Base-by-base conservation (phyloP, 2,797 vertebrate genomes). In the Valencia hispanica region DNA sequence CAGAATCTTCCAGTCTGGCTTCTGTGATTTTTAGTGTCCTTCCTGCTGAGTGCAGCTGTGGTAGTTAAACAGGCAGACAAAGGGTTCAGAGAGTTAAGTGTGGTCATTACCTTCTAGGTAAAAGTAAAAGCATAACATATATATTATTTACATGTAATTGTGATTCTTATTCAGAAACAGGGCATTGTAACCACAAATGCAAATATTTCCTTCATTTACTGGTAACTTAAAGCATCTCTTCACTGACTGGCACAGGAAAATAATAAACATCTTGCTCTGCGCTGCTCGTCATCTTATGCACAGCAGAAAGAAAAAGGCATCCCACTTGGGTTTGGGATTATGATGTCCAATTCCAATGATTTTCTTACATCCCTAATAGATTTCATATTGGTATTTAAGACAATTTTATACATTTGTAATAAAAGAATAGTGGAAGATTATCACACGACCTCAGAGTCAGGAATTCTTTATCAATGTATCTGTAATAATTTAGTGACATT, bases 11-110 rank as follows among this genome's bases (percentile, higher is more conserved):
- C 0, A 94, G 88, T 88, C 95, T 88, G 22, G 96, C 93, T 80
- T 91, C 94, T 79, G 91, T 93, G 85, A 99, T 92, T 59, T 96
- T 95, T 36, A 99, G 94, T 77, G 94, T 84, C 88, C 95, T 95
- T 74, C 98, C 97, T 51, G 95, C 96, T 22, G 96, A 96, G 89
- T 98, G 97, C 92, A 99, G 94, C 98, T 99, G 89, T 86, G 74
- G 75, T 47, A 82, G 84, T 90, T 80, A 81, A 10, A 91, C n/a
- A 86, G 25, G 63, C 5, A 70, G 22, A 82, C 30, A 69, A 36
- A 39, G n/a, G 25, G 10, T 25, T 20, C n/a, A 74, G 1, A 51
- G 0, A 61, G 66, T 15, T 74, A 14, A 76, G 50, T 59, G 12
- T 14, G 36, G 10, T 20, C 9, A 57, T 0, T 68, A 22, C 45